Evolutionary conservation across 2,888 invertebrate genomes (phyloP).

Genomic region (Melanostoma scalare): DNA sequence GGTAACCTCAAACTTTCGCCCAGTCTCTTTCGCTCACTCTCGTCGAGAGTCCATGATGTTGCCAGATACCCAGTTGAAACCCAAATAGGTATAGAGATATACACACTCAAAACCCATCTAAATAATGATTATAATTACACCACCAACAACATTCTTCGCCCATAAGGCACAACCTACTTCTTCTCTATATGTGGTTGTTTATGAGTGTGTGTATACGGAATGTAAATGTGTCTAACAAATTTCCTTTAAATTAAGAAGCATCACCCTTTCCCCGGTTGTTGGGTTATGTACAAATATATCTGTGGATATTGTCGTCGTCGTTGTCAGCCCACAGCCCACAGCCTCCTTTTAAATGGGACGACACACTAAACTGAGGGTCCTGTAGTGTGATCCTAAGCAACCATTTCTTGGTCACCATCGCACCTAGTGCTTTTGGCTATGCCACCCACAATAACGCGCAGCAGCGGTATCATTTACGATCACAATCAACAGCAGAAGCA

Average conservation of each 20-base stretch:
- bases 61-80: constrained; percentile 1
- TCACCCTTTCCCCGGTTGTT: constrained; percentile 8
- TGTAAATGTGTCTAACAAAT: constrained; percentile 51
- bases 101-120: constrained; percentile 70
- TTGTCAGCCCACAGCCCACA: background rate
- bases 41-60: constrained; percentile 19
- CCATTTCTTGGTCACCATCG: constrained; percentile 65
- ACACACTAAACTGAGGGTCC: constrained; percentile 61
- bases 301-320: too few relatives aligned
- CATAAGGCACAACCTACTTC: constrained; percentile 71
- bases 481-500: constrained; percentile 40
- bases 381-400: constrained; percentile 51
- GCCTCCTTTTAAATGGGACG: constrained; percentile 54
- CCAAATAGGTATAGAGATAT: constrained; percentile 30
- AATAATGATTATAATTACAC: constrained; percentile 73
- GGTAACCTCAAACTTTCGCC: constrained; percentile 71
- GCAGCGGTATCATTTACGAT: constrained; percentile 66
- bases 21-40: constrained; percentile 31
- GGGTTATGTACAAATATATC: too few relatives aligned
- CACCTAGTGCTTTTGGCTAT: constrained; percentile 4
- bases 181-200: constrained; percentile 55
- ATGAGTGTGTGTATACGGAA: constrained; percentile 62
- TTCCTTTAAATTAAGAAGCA: constrained; percentile 54
- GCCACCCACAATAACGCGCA: constrained; percentile 59
- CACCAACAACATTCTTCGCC: constrained; percentile 66